Evolutionary conservation across 2,113 vertebrate genomes (phyloP).

Genomic region (Silurus asotus): DNA sequence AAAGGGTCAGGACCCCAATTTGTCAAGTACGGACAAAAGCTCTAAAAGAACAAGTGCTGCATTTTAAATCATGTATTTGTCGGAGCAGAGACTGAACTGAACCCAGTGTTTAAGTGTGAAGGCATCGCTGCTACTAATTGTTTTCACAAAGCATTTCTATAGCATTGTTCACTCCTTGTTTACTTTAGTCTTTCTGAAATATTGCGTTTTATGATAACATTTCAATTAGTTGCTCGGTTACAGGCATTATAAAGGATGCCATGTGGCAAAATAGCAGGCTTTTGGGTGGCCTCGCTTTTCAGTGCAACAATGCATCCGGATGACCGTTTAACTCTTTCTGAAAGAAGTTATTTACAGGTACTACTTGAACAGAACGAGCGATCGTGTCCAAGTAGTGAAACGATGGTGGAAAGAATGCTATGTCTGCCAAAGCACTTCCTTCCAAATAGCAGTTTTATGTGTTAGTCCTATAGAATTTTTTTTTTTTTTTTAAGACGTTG

Average conservation of each 20-base stretch:
- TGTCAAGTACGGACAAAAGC: slow-evolving; percentile 18
- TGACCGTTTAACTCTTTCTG: slow-evolving; percentile 12
- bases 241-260: neutral
- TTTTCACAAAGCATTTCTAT: neutral
- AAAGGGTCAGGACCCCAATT: slow-evolving; percentile 43
- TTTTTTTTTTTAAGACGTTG: neutral
- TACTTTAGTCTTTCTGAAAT: slow-evolving; percentile 19
- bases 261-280: slow-evolving; percentile 24
- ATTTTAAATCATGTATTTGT: slow-evolving; percentile 29
- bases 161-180: neutral
- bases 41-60: slow-evolving; percentile 1
- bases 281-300: slow-evolving; percentile 27
- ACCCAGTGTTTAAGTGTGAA: neutral
- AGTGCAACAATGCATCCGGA: slow-evolving; percentile 39
- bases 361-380: slow-evolving; percentile 26
- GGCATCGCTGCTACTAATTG: neutral
- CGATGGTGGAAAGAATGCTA: slow-evolving; percentile 48
- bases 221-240: slow-evolving; percentile 41
- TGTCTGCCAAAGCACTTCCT: slow-evolving; percentile 18
- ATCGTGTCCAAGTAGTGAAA: slow-evolving; percentile 50
- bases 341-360: slow-evolving; percentile 56
- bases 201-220: slow-evolving; percentile 28
- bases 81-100: neutral
- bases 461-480: neutral
- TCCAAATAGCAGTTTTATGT: slow-evolving; percentile 29